Evolutionary conservation across 2,888 invertebrate genomes (phyloP), one percentile per base, ranked within the genome.

Genomic region (Serrognathus titanus): DNA sequence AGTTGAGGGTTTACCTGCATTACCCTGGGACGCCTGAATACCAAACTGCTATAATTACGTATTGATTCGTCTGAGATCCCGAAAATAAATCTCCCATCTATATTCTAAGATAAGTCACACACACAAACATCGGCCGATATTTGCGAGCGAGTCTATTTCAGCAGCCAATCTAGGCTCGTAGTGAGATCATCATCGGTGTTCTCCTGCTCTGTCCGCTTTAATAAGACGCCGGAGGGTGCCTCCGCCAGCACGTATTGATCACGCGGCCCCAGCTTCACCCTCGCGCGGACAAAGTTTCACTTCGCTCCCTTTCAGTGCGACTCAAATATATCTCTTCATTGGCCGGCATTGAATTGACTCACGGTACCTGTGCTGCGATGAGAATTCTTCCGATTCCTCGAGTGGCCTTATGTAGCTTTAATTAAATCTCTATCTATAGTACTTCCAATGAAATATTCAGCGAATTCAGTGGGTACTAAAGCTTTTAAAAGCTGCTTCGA

Each of bases 191-290:
- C 71, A 70, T 69, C 67, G 66, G 59, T 61, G 63, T 62, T 66
- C 63, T 63, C 56, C 55, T 62, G 63, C 63, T 66, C 60, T 68
- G 69, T 68, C 70, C 66, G 66, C 68, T 68, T 68, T 69, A 71
- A 70, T 70, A 70, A 70, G 69, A 70, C 67, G 69, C 68, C 65
- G 63, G 68, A 69, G 68, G 68, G 66, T 70, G 66, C 67, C 70
- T 69, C 68, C 66, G 68, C 64, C 67, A 67, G 66, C 64, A 62
- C 62, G 69, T 71, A 71, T 71, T 69, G 71, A 71, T 71, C 70
- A 70, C 66, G 57, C 61, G 61, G 63, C 59, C 58, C 60, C 61
- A 62, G 57, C 63, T 56, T 61, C 62, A 53, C 61, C 61, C 59
- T 55, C 55, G 48, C 58, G 62, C 67, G 67, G 67, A 69, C 69